Percentiles rank a stretch among this genome's conserved stretches.
These are phyloP conservation scores for Propithecus perrieri DNA, from an alignment of 2,797 vertebrate species.

Conservation along the genomic window DNA sequence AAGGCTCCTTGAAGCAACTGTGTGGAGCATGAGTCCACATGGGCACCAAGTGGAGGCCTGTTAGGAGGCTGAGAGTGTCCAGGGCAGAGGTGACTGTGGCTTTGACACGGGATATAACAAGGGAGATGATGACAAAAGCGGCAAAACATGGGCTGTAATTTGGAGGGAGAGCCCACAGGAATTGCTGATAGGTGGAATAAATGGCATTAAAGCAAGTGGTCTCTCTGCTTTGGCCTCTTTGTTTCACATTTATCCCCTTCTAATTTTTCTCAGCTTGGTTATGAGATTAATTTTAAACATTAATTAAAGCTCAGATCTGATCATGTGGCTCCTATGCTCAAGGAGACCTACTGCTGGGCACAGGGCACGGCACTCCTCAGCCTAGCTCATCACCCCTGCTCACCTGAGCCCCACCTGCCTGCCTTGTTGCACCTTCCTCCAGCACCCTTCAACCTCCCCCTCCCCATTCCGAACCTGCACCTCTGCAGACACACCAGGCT, in stretches of 20 bases:
- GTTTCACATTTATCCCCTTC: not conserved
- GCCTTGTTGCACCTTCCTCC: not conserved
- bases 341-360: not conserved
- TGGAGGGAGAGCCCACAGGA: not conserved
- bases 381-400: not conserved
- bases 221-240: not conserved
- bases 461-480: not conserved
- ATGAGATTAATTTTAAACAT: not conserved
- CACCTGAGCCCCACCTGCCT: not conserved
- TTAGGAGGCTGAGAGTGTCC: not conserved
- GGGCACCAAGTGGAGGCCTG: not conserved
- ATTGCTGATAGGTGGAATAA: not conserved
- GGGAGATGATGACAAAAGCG: not conserved
- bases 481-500: not conserved
- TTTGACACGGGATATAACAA: not conserved
- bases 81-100: not conserved
- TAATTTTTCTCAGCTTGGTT: not conserved
- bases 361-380: not conserved
- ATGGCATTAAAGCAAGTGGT: not conserved
- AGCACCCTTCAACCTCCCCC: fast-evolving
- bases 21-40: not conserved
- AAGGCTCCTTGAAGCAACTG: not conserved
- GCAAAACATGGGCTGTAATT: not conserved
- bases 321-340: not conserved
- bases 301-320: not conserved